Conservation (phyloP, 92 coral and sea anemone species). For the Parazoanthus atlanticus region DNA sequence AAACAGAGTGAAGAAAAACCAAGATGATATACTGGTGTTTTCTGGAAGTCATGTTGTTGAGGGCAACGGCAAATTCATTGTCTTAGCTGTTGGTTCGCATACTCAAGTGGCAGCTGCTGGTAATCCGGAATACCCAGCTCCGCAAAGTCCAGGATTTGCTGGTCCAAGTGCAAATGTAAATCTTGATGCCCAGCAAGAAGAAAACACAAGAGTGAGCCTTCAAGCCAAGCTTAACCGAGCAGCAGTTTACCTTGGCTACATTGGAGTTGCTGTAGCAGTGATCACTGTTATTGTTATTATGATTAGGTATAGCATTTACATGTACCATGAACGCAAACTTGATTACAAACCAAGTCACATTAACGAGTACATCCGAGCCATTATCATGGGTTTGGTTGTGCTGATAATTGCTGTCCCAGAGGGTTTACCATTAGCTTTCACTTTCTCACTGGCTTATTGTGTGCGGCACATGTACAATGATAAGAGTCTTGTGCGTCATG, state of each 20-base stretch:
- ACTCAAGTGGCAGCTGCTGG: conserved; percentile 49
- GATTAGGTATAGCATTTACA: conserved; percentile 80
- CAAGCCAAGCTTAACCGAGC: conserved; percentile 89
- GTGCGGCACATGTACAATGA: conserved; percentile 88
- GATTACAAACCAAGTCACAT: conserved; percentile 74
- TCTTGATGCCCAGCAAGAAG: conserved; percentile 51
- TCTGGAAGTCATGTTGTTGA: conserved; percentile 93
- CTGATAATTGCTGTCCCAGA: conserved; percentile 96
- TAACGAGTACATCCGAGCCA: conserved; percentile 86
- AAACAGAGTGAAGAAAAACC: conserved; percentile 55
- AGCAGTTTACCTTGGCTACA: conserved; percentile 78
- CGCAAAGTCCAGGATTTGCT: conserved; percentile 26
- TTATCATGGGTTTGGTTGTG: conserved; percentile 92
- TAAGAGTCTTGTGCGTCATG: conserved; percentile 88
- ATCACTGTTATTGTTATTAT: conserved; percentile 82
- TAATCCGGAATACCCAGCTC: conserved; percentile 11
- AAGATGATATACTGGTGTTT: conserved; percentile 67
- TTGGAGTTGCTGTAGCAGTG: conserved; percentile 74
- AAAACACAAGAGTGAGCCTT: conserved; percentile 51
- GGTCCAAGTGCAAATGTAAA: conserved; percentile 4
- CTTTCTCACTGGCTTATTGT: conserved; percentile 89
- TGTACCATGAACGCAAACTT: conserved; percentile 56
- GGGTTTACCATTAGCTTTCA: conserved; percentile 87
- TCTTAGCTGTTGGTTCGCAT: conserved; percentile 80
- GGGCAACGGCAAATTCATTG: conserved; percentile 89